Percentiles rank a stretch among this genome's conserved stretches.
These are phyloP conservation scores for Hylyphantes graminicola DNA, from an alignment of 1,140 invertebrate genomes.

Conservation along the genomic window DNA sequence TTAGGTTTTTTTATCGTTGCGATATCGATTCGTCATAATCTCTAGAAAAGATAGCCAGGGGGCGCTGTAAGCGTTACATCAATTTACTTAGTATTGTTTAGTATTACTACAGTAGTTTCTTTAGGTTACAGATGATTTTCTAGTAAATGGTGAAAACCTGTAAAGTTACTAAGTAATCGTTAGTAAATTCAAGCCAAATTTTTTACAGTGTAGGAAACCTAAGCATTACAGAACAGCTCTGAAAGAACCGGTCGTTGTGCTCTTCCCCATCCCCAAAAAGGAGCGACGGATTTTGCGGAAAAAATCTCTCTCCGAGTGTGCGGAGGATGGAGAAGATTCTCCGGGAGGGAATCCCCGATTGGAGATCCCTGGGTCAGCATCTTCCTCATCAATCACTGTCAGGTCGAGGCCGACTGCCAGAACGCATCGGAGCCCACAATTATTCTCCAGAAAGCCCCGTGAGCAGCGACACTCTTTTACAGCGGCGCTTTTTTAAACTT, in stretches of 20 bases:
- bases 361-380: conserved; percentile 55
- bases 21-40: no score
- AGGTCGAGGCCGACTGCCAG: conserved; percentile 55
- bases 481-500: conserved; percentile 60
- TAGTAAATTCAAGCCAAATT: no score
- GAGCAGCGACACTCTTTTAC: conserved; percentile 59
- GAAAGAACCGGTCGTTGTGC: background rate
- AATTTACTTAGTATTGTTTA: no score
- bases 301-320: conserved; percentile 12
- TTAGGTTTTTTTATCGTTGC: no score
- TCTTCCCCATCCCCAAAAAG: conserved; percentile 18
- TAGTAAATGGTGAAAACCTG: no score
- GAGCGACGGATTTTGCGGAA: background rate
- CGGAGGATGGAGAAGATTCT: conserved; percentile 28
- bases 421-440: conserved; percentile 56
- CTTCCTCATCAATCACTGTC: conserved; percentile 55
- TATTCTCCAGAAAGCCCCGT: conserved; percentile 60
- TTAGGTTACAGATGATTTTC: no score
- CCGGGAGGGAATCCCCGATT: conserved; percentile 35
- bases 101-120: no score
- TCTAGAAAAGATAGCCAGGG: no score
- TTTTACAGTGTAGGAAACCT: no score
- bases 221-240: no score
- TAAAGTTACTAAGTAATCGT: no score
- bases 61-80: no score